Conservation (phyloP, 2,888 invertebrate species). For the Biston stratarius region DNA sequence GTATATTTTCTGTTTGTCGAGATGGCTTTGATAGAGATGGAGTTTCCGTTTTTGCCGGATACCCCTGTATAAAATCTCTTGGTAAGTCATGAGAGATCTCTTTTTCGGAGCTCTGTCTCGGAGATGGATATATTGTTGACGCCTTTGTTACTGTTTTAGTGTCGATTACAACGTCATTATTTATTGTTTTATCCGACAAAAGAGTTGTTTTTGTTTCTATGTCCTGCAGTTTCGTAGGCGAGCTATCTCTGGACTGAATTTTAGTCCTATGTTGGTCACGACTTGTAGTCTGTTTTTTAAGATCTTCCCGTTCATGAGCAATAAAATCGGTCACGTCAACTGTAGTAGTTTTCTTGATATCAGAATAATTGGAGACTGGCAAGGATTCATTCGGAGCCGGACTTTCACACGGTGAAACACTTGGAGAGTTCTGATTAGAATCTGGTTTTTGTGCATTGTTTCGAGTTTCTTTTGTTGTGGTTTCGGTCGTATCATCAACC, state of each 20-base stretch:
- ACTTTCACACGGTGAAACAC: constrained; percentile 65
- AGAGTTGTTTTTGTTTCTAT: constrained; percentile 49
- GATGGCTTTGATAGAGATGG: constrained; percentile 25
- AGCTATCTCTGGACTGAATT: constrained; percentile 52
- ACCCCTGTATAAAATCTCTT: constrained; percentile 20
- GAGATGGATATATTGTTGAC: constrained; percentile 28
- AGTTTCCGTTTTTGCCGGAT: constrained; percentile 42
- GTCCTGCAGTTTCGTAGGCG: constrained; percentile 64
- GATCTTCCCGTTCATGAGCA: constrained; percentile 56
- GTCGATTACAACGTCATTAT: constrained; percentile 31
- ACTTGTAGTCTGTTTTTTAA: constrained; percentile 46
- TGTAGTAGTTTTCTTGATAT: constrained; percentile 44
- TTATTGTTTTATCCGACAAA: constrained; percentile 30
- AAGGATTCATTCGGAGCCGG: constrained; percentile 59
- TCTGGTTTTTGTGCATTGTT: constrained; percentile 47
- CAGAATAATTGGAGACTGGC: constrained; percentile 46
- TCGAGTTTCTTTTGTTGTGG: constrained; percentile 49
- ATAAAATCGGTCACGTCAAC: constrained; percentile 58
- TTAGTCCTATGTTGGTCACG: constrained; percentile 44
- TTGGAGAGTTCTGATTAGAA: constrained; percentile 61
- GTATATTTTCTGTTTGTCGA: constrained; percentile 35
- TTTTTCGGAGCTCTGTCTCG: constrained; percentile 31
- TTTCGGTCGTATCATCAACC: constrained; percentile 69
- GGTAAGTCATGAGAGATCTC: background rate
- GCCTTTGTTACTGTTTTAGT: constrained; percentile 23